Base-by-base conservation (phyloP, 1,140 invertebrate species). In the Nephotettix cincticeps region DNA sequence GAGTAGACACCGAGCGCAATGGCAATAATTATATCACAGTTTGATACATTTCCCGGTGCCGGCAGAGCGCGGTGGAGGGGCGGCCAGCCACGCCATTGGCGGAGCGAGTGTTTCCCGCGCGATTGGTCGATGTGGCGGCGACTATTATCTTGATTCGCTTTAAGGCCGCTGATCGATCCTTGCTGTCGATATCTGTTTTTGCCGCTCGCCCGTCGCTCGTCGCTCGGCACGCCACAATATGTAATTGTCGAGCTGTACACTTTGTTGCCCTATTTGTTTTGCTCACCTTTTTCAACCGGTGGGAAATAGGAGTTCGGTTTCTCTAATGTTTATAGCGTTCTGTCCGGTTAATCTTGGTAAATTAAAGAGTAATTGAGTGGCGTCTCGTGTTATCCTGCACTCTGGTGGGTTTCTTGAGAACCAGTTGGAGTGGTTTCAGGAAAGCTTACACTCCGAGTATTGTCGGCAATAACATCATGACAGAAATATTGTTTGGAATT, bases 61-160 rank as follows among this genome's bases (percentile, higher is more conserved):
- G 9, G n/a, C n/a, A 23, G 17, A 23, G 47, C 17, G 21, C 17
- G 19, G 25, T 14, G 25, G 56, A 23, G 23, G 56, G 23, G 21
- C 1, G n/a, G 4, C 56, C 56, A 21, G 14, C 4, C 25, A 32
- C 27, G 32, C 32, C 32, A 67, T 67, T 67, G 64, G 64, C 30
- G 17, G 21, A 25, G 13, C 28, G 14, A 27, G 28, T 30, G 36
- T 65, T 65, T 19, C 58, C 32, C 19, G 32, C 64, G 14, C 64
- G 17, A 61, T 61, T 61, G 56, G 56, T 23, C 56, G 56, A 43
- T n/a, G 32, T 40, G 36, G 63, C 28, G 19, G n/a, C 17, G 29
- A n/a, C 63, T n/a, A 43, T 43, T 43, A 43, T 19, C 63, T 43
- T 21, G 64, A 67, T 67, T 67, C 64, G 32, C 64, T 67, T 67